Evolutionary conservation across 2,888 invertebrate species (phyloP).

Genomic region (Cephus pulcher): DNA sequence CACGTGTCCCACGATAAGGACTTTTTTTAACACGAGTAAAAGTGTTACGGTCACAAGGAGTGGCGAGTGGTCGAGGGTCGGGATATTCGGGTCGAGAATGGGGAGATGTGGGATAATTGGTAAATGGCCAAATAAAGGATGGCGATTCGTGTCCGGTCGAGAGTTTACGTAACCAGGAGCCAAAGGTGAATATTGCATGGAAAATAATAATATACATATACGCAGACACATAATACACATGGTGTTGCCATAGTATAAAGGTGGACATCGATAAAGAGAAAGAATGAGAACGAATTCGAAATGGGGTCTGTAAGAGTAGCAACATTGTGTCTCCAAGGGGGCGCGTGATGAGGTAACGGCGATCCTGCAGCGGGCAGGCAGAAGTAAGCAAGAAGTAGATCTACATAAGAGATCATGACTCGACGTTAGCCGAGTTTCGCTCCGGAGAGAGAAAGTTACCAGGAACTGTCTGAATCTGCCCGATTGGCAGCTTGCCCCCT

Average conservation of each 20-base stretch:
- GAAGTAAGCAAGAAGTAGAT: conserved; percentile 29
- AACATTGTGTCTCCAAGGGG: neutral
- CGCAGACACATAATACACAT: neutral
- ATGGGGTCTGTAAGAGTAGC: neutral
- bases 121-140: neutral
- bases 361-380: conserved; percentile 1
- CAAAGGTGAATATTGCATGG: neutral
- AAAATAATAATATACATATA: neutral
- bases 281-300: neutral
- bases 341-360: conserved; percentile 5
- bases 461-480: conserved; percentile 54
- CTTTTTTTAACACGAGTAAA: neutral
- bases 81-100: neutral
- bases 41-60: neutral
- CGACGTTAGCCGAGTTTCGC: conserved; percentile 57
- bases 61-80: neutral
- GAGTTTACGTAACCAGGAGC: neutral
- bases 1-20: neutral
- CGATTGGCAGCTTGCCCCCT: conserved; percentile 45
- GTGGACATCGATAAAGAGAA: neutral
- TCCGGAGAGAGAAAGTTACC: conserved; percentile 54
- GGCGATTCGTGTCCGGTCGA: neutral
- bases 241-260: neutral
- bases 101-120: neutral
- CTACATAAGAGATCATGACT: conserved; percentile 59